Evolutionary conservation across 2,113 vertebrate species (phyloP), one percentile per base, ranked within the genome.

Genomic region (Artemisiospiza belli): DNA sequence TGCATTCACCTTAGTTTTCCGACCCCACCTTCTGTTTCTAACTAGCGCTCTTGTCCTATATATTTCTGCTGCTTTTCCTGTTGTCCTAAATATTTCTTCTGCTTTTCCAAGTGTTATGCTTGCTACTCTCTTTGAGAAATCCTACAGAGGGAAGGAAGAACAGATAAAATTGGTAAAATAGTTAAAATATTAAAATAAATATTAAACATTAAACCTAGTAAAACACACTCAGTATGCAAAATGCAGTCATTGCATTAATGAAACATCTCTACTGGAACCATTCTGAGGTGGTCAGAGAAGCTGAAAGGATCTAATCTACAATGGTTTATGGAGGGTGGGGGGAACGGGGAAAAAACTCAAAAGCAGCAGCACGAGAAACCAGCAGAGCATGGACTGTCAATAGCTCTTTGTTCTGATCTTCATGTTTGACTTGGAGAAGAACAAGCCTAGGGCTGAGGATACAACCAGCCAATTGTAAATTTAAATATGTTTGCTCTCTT

Each of bases 51-150:
- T 68, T 77, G 70, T 58, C 35, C 46, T 79, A 30, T 85, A 86
- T 83, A 86, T 93, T 96, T 85, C 92, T 87, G 43, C 55, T 87
- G 64, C 61, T 96, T 93, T 89, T 85, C 39, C 68, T 74, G 15
- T 68, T 77, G 70, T 58, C 35, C 41, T 79, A 27, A 83, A 86
- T 83, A 86, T 93, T 96, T 85, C 92, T 87, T 39, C 55, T 87
- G 64, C 64, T 96, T 94, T 89, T 85, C 44, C 73, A 67, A 13
- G 12, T 11, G 19, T 41, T 46, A 57, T 1, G 2, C 43, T 85
- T 77, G 10, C 23, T 83, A n/a, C 21, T 74, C 73, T n/a, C 37
- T 87, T 61, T 76, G 17, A 82, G 13, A 92, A 93, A 69, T 46
- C 27, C 57, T 64, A 37, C 8, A 54, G 35, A 57, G 5, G 28